These are phyloP conservation scores for Hydrochoerus hydrochaeris DNA, from an alignment of 2,113 vertebrate species.

Conservation along the genomic window DNA sequence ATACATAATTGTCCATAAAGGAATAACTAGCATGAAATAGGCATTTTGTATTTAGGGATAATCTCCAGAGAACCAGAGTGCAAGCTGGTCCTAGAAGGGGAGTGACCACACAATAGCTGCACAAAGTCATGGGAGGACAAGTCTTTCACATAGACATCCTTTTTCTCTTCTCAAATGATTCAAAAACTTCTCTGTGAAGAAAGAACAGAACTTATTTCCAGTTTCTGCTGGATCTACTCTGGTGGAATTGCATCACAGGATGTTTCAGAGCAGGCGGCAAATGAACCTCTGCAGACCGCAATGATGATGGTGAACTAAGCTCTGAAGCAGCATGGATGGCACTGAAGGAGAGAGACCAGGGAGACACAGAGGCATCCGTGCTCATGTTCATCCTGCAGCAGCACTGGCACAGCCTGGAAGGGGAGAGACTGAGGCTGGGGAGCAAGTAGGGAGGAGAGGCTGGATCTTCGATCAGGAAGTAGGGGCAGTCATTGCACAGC, in stretches of 20 bases:
- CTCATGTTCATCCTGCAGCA: neutral
- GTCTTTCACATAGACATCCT: neutral
- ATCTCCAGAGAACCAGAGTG: neutral
- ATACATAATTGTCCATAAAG: too few species aligned
- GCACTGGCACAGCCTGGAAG: neutral
- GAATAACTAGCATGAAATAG: neutral
- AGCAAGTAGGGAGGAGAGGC: fast-evolving
- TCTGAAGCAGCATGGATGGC: neutral
- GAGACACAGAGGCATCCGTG: neutral
- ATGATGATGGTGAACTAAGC: neutral
- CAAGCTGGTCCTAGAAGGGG: neutral
- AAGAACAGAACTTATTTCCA: neutral
- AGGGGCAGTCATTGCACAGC: neutral
- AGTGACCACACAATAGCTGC: neutral
- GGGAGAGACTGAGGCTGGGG: neutral
- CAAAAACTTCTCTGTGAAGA: neutral
- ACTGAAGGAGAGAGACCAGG: neutral
- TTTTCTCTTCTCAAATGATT: neutral
- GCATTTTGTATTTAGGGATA: neutral
- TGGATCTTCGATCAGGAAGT: neutral
- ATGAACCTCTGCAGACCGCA: neutral
- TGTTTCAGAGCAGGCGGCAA: neutral
- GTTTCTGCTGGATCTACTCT: too few species aligned
- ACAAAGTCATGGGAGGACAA: neutral
- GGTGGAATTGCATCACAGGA: neutral